phyloP scores from a whole-genome alignment of 2,888 invertebrate species.

The Dicyrtoma fusca region DNA sequence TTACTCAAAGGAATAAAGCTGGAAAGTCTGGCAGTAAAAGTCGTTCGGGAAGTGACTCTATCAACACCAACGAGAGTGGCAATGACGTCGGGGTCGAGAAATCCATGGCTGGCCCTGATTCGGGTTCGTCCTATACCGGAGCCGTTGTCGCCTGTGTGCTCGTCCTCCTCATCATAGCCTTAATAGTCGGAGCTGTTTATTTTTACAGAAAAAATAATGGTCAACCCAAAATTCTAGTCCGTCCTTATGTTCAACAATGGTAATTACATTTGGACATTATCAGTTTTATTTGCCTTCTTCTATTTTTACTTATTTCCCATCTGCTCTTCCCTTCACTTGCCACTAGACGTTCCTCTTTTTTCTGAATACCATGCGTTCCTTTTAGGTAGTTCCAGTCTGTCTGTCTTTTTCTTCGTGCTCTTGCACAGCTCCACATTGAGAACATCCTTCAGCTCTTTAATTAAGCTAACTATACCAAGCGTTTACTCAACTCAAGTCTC shows the following conservation, averaged over 20 bases:
- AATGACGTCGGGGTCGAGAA: neutral
- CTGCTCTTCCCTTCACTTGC: neutral
- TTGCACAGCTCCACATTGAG: too few species aligned
- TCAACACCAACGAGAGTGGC: neutral
- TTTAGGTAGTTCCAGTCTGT: neutral
- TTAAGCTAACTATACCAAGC: neutral
- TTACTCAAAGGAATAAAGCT: slow-evolving; percentile 3
- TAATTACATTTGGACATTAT: slow-evolving; percentile 24
- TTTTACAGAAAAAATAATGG: slow-evolving; percentile 43
- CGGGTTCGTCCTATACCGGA: slow-evolving; percentile 27
- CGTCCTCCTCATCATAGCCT: slow-evolving; percentile 39
- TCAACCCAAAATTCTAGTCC: slow-evolving; percentile 50
- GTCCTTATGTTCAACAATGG: slow-evolving; percentile 55
- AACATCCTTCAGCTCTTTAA: neutral
- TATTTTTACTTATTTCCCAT: neutral
- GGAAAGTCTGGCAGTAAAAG: neutral
- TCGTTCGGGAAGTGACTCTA: neutral
- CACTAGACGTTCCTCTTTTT: neutral
- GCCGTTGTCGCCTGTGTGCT: slow-evolving; percentile 44
- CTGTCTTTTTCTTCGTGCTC: too few species aligned
- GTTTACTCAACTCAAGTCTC: neutral
- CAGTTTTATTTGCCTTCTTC: slow-evolving; percentile 6
- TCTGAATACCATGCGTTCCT: neutral
- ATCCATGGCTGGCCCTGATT: neutral
- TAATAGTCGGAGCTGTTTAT: slow-evolving; percentile 36